Conservation (phyloP, 2,888 invertebrate genomes). For the Sinohyriopsis cumingii region DNA sequence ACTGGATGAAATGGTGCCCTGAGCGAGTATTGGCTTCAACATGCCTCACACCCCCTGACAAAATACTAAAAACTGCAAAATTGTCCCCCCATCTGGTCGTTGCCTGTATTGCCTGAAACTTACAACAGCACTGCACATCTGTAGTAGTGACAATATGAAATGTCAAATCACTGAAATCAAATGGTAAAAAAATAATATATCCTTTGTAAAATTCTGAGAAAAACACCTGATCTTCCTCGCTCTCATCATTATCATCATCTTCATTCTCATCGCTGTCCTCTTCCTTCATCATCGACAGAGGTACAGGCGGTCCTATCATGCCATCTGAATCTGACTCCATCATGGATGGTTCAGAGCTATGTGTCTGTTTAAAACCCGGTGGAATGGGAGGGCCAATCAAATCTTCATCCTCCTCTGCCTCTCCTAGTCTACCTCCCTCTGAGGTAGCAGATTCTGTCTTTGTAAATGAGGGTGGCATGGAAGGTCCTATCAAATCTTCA, state of each 20-base stretch:
- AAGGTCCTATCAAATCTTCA: slow-evolving; percentile 57
- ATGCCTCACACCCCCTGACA: too few species aligned
- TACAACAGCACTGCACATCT: too few species aligned
- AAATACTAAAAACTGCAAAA: too few species aligned
- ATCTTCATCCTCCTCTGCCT: slow-evolving; percentile 42
- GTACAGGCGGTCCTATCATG: slow-evolving; percentile 44
- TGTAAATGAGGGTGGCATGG: slow-evolving; percentile 32
- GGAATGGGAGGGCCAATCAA: not conserved
- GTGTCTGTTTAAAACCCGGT: too few species aligned
- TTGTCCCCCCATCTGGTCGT: too few species aligned
- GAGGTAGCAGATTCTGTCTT: not conserved
- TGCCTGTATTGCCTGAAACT: too few species aligned
- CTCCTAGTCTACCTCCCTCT: slow-evolving; percentile 14
- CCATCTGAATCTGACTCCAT: slow-evolving; percentile 57
- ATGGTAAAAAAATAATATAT: too few species aligned
- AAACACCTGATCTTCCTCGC: slow-evolving; percentile 13
- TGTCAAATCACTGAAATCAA: too few species aligned
- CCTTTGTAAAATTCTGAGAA: not conserved
- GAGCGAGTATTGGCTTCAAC: too few species aligned
- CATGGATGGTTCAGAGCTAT: too few species aligned
- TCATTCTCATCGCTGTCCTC: slow-evolving; percentile 43
- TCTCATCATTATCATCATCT: slow-evolving; percentile 48
- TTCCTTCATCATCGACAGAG: slow-evolving; percentile 13
- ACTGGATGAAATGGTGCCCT: too few species aligned
- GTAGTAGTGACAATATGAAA: too few species aligned